phyloP scores from a whole-genome alignment of 2,888 invertebrate species.

The Mystacides longicornis region DNA sequence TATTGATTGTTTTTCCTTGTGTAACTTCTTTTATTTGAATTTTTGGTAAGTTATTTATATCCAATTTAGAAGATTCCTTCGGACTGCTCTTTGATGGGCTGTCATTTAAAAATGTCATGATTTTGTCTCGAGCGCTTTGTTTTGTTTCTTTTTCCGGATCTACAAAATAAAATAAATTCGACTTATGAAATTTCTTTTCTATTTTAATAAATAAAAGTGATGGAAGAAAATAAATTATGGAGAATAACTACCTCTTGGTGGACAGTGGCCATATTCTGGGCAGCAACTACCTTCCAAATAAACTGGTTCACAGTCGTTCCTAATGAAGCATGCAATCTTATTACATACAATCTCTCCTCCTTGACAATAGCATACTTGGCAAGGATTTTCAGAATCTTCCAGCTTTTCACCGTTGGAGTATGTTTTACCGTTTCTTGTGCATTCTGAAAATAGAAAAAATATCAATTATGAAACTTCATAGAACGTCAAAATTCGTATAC shows the following conservation, averaged over 20 bases:
- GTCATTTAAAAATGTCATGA: not conserved
- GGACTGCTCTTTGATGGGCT: not conserved
- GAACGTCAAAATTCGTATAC: too few relatives aligned
- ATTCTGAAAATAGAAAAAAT: slow-evolving; percentile 49
- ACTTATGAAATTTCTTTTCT: not conserved
- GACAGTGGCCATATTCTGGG: slow-evolving; percentile 76
- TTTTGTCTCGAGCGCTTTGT: not conserved
- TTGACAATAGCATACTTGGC: slow-evolving; percentile 74
- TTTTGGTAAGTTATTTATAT: slow-evolving; percentile 9
- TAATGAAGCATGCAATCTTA: slow-evolving; percentile 65
- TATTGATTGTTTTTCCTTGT: slow-evolving; percentile 42
- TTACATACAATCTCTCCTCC: slow-evolving; percentile 74
- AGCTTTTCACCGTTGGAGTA: slow-evolving; percentile 73
- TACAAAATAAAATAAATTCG: slow-evolving; percentile 7
- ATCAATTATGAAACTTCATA: not conserved
- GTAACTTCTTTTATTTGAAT: slow-evolving; percentile 55
- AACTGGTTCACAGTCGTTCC: slow-evolving; percentile 68
- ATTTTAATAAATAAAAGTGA: too few relatives aligned
- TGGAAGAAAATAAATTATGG: not conserved
- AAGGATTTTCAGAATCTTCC: slow-evolving; percentile 62
- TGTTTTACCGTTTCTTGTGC: slow-evolving; percentile 64
- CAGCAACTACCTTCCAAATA: slow-evolving; percentile 69
- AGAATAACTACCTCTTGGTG: slow-evolving; percentile 49
- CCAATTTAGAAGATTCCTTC: not conserved
- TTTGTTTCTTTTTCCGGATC: slow-evolving; percentile 9